Base-by-base conservation (phyloP, 2,113 vertebrate species). In the Aegithalos caudatus region DNA sequence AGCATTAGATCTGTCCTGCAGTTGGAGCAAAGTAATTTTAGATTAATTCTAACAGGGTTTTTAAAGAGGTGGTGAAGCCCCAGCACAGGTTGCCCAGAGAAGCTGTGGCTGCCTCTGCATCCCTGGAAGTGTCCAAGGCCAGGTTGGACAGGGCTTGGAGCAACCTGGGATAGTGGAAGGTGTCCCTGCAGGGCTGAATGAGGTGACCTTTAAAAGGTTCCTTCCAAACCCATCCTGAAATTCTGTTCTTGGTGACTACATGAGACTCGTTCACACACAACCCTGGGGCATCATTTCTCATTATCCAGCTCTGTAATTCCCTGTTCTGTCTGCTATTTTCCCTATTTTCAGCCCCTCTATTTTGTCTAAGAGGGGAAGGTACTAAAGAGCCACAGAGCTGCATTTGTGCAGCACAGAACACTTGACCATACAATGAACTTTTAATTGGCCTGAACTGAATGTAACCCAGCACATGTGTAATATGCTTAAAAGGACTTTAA, bases 241-340 rank as follows among this genome's bases (percentile, higher is more conserved):
- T 60, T 67, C 24, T 73, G 0, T 70, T 64, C 7, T 3, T 1
- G 1, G 18, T n/a, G 27, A 33, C 11, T 38, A 0, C 3, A 1
- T 8, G 29, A 81, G 45, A 8, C 29, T 86, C 0, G 0, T 18
- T 71, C 31, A 0, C 45, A n/a, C 1, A 2, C 9, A 61, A 27
- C 42, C 57, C n/a, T 16, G 10, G n/a, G 48, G 25, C n/a, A 33
- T 23, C 2, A 12, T 40, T 81, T 69, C 51, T 66, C 18, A 5
- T 25, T 37, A 6, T 10, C 25, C 60, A 38, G 54, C 81, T n/a
- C 51, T 54, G 38, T 18, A 37, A 54, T 40, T 86, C 81, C 21
- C 24, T 65, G 37, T 3, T 61, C 22, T 83, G 3, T 1, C 4
- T 40, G 29, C 25, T 58, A 0, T 35, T 83, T 64, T 33, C 29